Base-by-base conservation (phyloP, 2,113 vertebrate genomes). In the Sylvia atricapilla region DNA sequence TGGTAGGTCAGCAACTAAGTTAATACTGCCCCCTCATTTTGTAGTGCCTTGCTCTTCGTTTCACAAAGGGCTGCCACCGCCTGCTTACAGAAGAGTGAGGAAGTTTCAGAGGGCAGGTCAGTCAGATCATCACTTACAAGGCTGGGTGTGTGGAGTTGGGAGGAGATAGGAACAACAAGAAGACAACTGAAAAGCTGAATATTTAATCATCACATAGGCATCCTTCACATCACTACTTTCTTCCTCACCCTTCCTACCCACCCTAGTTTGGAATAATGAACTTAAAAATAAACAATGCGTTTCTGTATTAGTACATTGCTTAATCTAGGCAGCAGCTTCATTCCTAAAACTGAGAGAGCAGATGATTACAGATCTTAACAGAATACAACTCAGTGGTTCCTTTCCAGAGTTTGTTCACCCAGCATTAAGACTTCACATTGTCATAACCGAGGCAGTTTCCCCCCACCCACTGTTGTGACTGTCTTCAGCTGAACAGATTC, bases 171-270 rank as follows among this genome's bases (percentile, higher is more conserved):
- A 90, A 66, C 37, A 73, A 76, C 9, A 59, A 6, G 47, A 87
- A 81, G n/a, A 62, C 2, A 5, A 83, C 79, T 56, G 31, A 76
- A 80, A 80, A 90, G 41, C 55, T 50, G n/a, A 41, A 39, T 8
- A 63, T 14, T 78, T 91, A 49, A 70, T 80, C 59, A 91, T 70
- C 75, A 44, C 17, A 13, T 4, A 74, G 80, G n/a, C 43, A 74
- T 81, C 89, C 33, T 55, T 53, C 64, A 69, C 20, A 49, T 33
- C 11, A 77, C 43, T 14, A 35, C 55, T 60, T 80, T 92, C 50
- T 74, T 91, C 60, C 76, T 89, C 59, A 55, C 20, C 33, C 50
- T 76, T 93, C 76, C 63, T 89, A 66, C 46, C 31, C 73, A 67
- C 37, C 15, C 18, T 55, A 13, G 28, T 41, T 64, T 86, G 55